Evolutionary conservation across 2,888 invertebrate species (phyloP), one percentile per base, ranked within the genome.

Genomic region (Nomada ruficornis): DNA sequence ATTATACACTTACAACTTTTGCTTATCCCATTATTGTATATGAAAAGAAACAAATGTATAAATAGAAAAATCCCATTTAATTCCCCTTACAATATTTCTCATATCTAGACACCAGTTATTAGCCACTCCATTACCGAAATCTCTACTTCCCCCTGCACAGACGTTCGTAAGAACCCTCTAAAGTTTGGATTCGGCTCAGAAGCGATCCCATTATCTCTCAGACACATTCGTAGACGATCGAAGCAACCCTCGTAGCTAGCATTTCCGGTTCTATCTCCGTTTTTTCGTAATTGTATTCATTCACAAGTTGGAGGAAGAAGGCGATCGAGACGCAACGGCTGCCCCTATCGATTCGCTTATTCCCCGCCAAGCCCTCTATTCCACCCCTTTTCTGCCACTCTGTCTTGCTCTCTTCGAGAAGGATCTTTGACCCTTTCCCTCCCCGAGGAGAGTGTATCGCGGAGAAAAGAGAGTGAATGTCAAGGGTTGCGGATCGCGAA

Each of bases 311-410:
- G 80, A 82, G 82, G 80, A 86, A 80, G 82, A 84, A 77, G 78
- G 70, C 86, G 85, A 89, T 88, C 83, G 81, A 85, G 86, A 80
- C 87, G 84, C 88, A 86, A 84, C 85, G 86, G 73, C 83, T 88
- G 77, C 71, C 29, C 62, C 84, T 91, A 91, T 91, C 90, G 91
- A 91, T 91, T 90, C 76, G 70, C 83, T 84, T 82, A 75, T 78
- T 65, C 18, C 2, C 70, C 4, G 13, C 59, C 23, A 7, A 7
- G 62, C n/a, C 42, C 70, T 89, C 88, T 88, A 89, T 82, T 84
- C 77, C 79, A 70, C 67, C 83, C 67, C 44, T 62, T 67, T 75
- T 59, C 29, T 57, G 36, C 0, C 54, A 13, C 42, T 62, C 54
- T 50, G 44, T 65, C 68, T 55, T 42, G 0, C 57, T 23, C 47